Base-by-base conservation (phyloP, 2,797 vertebrate species). In the Onychomys arenicola region DNA sequence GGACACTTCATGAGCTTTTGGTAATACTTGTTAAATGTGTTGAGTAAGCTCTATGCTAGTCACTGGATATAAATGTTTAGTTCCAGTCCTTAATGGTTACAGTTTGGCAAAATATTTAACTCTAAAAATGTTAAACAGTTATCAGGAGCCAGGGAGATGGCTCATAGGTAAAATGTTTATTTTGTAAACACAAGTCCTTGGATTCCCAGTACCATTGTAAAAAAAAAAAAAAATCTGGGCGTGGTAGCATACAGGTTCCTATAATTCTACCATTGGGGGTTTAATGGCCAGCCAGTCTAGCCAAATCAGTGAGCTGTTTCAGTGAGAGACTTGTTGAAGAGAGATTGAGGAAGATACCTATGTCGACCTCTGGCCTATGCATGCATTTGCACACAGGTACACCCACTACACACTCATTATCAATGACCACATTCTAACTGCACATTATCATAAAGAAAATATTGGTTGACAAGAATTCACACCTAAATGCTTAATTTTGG, bases 391-490 rank as follows among this genome's bases (percentile, higher is more conserved):
- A 67, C 65, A 78, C 14, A 27, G 16, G 21, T 71, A 46, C 13
- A 5, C 4, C 27, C n/a, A 17, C 34, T n/a, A 6, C 2, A 19
- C 25, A 29, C 52, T 55, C 61, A 8, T 83, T 81, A 93, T 10
- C 16, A 80, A 40, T 71, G 34, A 91, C 32, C n/a, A 43, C 91
- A 14, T 91, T 93, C 69, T 93, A 87, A 95, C 46, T 67, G 17
- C 85, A 89, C 29, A 23, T 82, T 34, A 61, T n/a, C 61, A 77
- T 27, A 95, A 97, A 92, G 43, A 67, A 95, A 75, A 57, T n/a
- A 9, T 12, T 21, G 57, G 16, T 85, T 49, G 8, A 89, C 2
- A 16, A 81, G 90, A 93, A 78, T 34, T 77, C 69, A 5, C 10
- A 71, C 10, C n/a, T 55, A 19, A 86, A 76, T 59, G 67, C 90